Evolutionary conservation across 2,888 invertebrate genomes (phyloP), one percentile per base, ranked within the genome.

Genomic region (Deilephila porcellus): DNA sequence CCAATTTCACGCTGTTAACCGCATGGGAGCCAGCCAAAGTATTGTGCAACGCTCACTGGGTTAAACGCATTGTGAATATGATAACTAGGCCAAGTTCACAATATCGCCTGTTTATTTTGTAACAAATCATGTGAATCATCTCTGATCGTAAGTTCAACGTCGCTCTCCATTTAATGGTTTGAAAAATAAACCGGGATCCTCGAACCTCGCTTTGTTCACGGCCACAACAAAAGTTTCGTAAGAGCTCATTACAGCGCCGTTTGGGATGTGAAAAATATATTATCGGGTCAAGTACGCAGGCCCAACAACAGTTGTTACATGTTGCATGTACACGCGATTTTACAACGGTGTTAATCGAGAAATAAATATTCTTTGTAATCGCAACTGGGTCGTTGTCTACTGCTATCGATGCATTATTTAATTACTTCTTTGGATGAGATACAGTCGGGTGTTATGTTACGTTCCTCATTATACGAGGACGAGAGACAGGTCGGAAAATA

Each of bases 61-160:
- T 88, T 87, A 86, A 85, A 86, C 83, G 81, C 86, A 89, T 88
- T 90, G 89, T 90, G 90, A 81, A 85, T 53, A 62, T 72, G 77
- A 82, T 77, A 91, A 85, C 79, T 88, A 80, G 93, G 93, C 89
- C 93, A 93, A 93, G 92, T 91, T 88, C 88, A 88, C 79, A 73
- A 70, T 75, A 74, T 64, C 60, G 17, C 29, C 17, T 25, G 53
- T 70, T 74, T 70, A 74, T 60, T 45, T 56, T 52, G 62, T 67
- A 71, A 70, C 70, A 60, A 53, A 70, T 60, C 29, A 29, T 52
- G 34, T 19, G 25, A 72, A 45, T 60, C 45, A 19, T 70, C 20
- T 60, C 56, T 1, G 17, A 56, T 56, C 56, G 56, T 56, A 56
- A 60, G 60, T 62, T 70, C 52, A 70, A 60, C 71, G 32, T 37